phyloP scores from a whole-genome alignment of 2,797 vertebrate genomes.

The Vespertilio murinus region DNA sequence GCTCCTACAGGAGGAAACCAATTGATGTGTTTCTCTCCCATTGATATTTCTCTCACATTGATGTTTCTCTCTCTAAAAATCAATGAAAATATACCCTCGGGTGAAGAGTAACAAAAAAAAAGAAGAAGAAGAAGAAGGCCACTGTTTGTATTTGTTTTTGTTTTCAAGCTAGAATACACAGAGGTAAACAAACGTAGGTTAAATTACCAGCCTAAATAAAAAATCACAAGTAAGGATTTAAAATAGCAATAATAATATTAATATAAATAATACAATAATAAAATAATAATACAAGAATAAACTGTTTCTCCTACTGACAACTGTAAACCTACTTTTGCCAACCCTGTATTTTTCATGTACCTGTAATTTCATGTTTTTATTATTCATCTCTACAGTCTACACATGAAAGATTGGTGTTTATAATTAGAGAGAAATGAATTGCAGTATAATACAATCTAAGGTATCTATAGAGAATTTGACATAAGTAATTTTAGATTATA shows the following conservation, averaged over 20 bases:
- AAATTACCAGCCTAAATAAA: neutral
- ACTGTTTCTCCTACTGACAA: neutral
- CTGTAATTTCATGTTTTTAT: constrained; percentile 5
- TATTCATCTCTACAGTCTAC: neutral
- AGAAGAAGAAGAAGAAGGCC: neutral
- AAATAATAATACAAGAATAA: neutral
- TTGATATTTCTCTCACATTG: too few species aligned
- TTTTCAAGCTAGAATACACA: neutral
- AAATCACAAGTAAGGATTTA: neutral
- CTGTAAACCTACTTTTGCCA: neutral
- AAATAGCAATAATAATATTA: neutral
- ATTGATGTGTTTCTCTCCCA: too few species aligned
- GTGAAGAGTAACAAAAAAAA: neutral
- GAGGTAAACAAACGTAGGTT: neutral
- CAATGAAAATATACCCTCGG: too few species aligned
- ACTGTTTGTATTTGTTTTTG: neutral
- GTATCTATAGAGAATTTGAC: neutral
- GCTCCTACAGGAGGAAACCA: too few species aligned
- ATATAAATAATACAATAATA: neutral
- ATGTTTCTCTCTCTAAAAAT: too few species aligned
- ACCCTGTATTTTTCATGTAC: neutral
- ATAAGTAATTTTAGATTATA: neutral
- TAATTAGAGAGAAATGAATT: constrained; percentile 29
- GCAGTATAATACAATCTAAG: neutral
- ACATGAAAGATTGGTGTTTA: constrained; percentile 5